Base-by-base conservation (phyloP, 2,888 invertebrate species). In the Stictocephala bisonia region DNA sequence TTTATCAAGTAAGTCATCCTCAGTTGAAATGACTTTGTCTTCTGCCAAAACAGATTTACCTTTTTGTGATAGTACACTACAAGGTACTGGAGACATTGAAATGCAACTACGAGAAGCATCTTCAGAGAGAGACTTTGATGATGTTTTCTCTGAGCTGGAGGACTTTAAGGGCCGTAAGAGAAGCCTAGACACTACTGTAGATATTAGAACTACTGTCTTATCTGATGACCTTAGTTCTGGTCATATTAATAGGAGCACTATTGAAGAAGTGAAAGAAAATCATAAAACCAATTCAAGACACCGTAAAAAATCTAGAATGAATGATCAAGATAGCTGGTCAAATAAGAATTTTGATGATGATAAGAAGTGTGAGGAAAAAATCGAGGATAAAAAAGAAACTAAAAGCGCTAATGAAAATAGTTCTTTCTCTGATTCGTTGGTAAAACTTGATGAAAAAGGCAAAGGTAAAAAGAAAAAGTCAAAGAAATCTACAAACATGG, bases 41-140 rank as follows among this genome's bases (percentile, higher is more conserved):
- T 4, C 22, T 18, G 40, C n/a, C 15, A 44, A 44, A 20, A 24
- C 26, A n/a, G 41, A 41, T 24, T 9, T 41, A 20, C 44, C 64
- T 15, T n/a, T 41, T 1, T 40, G 40, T 41, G 64, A 64, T 64
- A 27, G 22, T 26, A 24, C 26, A 7, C 40, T 64, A 9, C 64
- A 64, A 44, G 22, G 64, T 44, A 41, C 44, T 3, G 64, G 27
- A 7, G 64, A 64, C n/a, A 64, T 64, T 26, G 64, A 64, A 64
- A 64, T 64, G 64, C 64, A 64, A 27, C 27, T 64, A 44, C 40
- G 64, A 44, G 64, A 64, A 24, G 64, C 64, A 6, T 64, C 64
- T 2, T 22, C 44, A 4, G 64, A 64, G 27, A 64, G 27, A 64
- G 64, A 64, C 18, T 15, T 44, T 11, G 64, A 64, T 13, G 64